phyloP scores from a whole-genome alignment of 2,113 vertebrate species.

The Neolamprologus ventralis region DNA sequence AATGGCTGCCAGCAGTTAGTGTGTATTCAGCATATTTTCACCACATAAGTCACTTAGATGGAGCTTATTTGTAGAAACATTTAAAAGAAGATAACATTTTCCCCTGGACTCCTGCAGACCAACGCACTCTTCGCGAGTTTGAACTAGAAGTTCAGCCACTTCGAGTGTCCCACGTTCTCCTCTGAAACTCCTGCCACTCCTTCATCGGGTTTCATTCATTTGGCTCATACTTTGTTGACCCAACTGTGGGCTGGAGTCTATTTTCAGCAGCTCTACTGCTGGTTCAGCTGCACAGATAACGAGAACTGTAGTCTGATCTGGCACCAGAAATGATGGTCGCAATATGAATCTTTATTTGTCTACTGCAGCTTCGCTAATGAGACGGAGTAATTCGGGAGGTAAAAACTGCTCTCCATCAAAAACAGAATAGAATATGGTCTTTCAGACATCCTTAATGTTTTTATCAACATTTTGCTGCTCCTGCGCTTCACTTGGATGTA shows the following conservation, averaged over 20 bases:
- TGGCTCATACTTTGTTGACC: conserved; percentile 12
- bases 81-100: neutral
- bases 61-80: neutral
- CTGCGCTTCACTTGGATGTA: neutral
- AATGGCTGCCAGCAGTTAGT: neutral
- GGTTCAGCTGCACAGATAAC: conserved; percentile 27
- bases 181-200: neutral
- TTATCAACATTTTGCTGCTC: neutral
- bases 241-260: neutral
- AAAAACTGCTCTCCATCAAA: neutral
- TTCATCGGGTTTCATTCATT: conserved; percentile 34
- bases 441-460: neutral
- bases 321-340: neutral
- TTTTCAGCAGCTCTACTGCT: conserved; percentile 17
- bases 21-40: neutral
- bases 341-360: conserved; percentile 5
- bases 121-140: neutral
- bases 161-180: neutral
- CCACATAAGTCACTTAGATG: neutral
- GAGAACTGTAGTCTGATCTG: neutral
- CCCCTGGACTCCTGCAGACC: neutral
- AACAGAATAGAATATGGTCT: neutral
- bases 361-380: neutral
- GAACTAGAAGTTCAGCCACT: neutral
- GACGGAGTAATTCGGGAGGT: neutral